Conservation (phyloP, 2,888 invertebrate species). For the Scaptomyza flava region DNA sequence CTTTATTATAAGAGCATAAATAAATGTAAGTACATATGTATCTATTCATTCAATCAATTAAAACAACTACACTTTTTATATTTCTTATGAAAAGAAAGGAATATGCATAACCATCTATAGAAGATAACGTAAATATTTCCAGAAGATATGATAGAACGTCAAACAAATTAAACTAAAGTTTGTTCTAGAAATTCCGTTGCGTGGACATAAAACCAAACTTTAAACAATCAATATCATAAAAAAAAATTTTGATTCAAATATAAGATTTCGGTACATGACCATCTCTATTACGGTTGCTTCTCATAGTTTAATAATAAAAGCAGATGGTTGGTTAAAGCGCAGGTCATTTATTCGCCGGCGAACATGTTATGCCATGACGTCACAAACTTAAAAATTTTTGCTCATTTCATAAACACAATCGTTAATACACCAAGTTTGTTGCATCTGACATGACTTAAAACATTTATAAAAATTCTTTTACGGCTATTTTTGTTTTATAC, state of each 20-base stretch:
- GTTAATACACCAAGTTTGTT: background rate
- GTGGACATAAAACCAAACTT: slow-evolving; percentile 3
- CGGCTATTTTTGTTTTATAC: background rate
- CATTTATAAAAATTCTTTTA: background rate
- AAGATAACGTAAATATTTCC: background rate
- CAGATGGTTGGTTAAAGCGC: slow-evolving; percentile 16
- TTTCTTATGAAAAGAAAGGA: background rate
- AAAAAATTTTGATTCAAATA: background rate
- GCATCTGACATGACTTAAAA: background rate
- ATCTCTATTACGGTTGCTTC: slow-evolving; percentile 10
- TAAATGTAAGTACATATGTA: too few species aligned
- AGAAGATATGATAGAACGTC: background rate
- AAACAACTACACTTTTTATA: too few species aligned
- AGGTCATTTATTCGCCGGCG: slow-evolving; percentile 1
- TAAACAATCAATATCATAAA: slow-evolving; percentile 2
- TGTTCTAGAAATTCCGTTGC: background rate
- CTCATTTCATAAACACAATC: background rate
- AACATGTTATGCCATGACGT: slow-evolving; percentile 27
- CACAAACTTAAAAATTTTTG: slow-evolving; percentile 6
- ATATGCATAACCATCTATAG: background rate
- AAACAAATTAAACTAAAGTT: background rate
- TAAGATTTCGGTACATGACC: background rate
- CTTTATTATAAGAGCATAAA: background rate
- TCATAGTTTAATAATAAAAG: background rate
- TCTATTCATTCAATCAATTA: too few species aligned